Conservation (phyloP, 64 coral and sea anemone species). For the Hydrozoanthus tunicans region DNA sequence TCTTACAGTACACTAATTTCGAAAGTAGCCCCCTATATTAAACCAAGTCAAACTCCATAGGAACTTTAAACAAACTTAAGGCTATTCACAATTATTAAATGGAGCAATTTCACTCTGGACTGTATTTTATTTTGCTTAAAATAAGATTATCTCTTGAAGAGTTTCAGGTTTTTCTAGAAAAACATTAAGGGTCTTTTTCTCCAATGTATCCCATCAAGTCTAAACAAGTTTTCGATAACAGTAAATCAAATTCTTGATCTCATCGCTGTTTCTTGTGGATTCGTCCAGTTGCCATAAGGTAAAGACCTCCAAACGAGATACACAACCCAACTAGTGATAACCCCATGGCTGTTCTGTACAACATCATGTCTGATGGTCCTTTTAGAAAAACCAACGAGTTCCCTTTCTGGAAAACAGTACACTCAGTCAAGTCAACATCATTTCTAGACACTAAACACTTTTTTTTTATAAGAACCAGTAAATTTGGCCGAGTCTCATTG, state of each 20-base stretch:
- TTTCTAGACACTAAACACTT: no score
- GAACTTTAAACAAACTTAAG: no score
- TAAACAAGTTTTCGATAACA: neutral
- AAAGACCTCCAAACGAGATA: slow-evolving; percentile 41
- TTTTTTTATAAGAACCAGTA: neutral
- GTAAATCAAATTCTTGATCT: neutral
- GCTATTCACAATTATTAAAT: no score
- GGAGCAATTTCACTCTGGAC: neutral
- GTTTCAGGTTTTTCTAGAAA: neutral
- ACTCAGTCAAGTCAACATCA: neutral
- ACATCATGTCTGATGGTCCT: slow-evolving; percentile 59
- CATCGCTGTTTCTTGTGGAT: slow-evolving; percentile 51
- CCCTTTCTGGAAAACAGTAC: slow-evolving; percentile 56
- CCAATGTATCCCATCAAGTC: neutral
- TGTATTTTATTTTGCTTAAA: neutral
- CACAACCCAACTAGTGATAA: slow-evolving; percentile 32
- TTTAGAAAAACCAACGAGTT: slow-evolving; percentile 53
- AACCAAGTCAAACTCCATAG: neutral
- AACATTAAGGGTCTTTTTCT: neutral
- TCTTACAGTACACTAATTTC: neutral
- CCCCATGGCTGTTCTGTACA: slow-evolving; percentile 49
- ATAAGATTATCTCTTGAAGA: neutral
- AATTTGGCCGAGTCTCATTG: neutral
- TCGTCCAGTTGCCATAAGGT: slow-evolving; percentile 47
- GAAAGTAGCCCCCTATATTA: neutral